Conservation (phyloP, 2,888 invertebrate species). For the Orthosia cruda region DNA sequence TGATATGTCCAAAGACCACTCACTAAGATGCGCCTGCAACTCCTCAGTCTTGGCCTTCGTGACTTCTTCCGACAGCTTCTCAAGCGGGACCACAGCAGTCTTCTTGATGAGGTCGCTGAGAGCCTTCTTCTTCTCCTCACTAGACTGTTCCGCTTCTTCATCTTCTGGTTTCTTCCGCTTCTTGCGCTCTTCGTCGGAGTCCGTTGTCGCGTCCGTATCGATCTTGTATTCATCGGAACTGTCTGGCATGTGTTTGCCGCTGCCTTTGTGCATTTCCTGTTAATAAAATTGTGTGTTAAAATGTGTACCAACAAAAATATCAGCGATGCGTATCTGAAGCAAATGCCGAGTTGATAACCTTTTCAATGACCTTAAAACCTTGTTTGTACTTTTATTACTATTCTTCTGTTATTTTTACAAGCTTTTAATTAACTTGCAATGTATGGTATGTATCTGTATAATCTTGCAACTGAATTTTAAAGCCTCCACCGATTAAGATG, state of each 20-base stretch:
- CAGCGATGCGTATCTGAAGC: too few relatives aligned
- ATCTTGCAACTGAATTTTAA: too few relatives aligned
- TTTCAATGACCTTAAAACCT: too few relatives aligned
- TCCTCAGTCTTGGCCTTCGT: slow-evolving; percentile 85
- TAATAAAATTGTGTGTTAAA: too few relatives aligned
- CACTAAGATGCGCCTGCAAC: slow-evolving; percentile 81
- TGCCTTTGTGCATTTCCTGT: slow-evolving; percentile 91
- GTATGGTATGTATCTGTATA: too few relatives aligned
- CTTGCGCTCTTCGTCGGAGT: slow-evolving; percentile 85
- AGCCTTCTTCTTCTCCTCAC: slow-evolving; percentile 72
- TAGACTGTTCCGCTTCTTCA: slow-evolving; percentile 78
- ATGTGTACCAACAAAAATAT: too few relatives aligned
- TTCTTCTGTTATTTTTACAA: too few relatives aligned
- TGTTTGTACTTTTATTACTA: too few relatives aligned
- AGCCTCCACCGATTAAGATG: too few relatives aligned
- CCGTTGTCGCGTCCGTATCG: slow-evolving; percentile 79
- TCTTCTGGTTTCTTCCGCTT: slow-evolving; percentile 79
- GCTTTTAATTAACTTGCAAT: too few relatives aligned
- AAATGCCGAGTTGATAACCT: too few relatives aligned
- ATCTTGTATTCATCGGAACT: slow-evolving; percentile 90
- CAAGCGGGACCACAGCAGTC: slow-evolving; percentile 87
- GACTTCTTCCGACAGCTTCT: slow-evolving; percentile 86
- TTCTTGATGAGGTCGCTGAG: slow-evolving; percentile 82
- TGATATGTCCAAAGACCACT: slow-evolving; percentile 28
- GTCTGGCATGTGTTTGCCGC: slow-evolving; percentile 91